Base-by-base conservation (phyloP, 2,888 invertebrate species). In the Cephonodes hylas region DNA sequence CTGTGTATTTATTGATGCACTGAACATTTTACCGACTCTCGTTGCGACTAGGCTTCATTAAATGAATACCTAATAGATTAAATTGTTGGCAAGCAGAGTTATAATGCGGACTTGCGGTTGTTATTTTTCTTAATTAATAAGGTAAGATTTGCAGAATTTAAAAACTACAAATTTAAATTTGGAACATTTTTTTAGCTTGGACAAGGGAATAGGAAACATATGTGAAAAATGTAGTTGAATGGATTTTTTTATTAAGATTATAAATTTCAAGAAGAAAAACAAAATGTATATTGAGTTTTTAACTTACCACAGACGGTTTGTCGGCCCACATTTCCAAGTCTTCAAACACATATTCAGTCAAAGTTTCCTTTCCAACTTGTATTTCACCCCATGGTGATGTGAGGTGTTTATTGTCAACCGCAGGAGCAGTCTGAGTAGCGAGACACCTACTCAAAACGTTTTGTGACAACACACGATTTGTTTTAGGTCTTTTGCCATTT, bases 231-330 rank as follows among this genome's bases (percentile, higher is more conserved):
- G n/a, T 6, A 31, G 4, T 1, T 8, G 6, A 4, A 31, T 31
- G 6, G 1, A 31, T 31, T 31, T 31, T 1, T 31, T 3, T 8
- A 31, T 8, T 31, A 8, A 3, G 10, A 6, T 31, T 31, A 8
- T 3, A 31, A 31, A 31, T 31, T 3, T n/a, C n/a, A n/a, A n/a
- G n/a, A 38, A 4, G 3, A n/a, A n/a, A 10, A 8, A 2, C 15
- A 2, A 25, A 18, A n/a, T 57, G 4, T 13, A n/a, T 38, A 3
- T 38, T 5, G 2, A 20, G 5, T 58, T 23, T 34, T 23, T 62
- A 66, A 93, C 95, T 94, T 88, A 96, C 96, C 87, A 95, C 89
- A 63, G 94, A 94, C 25, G 95, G 94, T 67, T 93, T 86, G 69
- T 95, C 93, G 8, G 93, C 84, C 93, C 94, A 94, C 64, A 93